Percentiles rank a stretch among this genome's conserved stretches.
These are phyloP conservation scores for Onychostoma macrolepis DNA, from an alignment of 2,113 vertebrate genomes.

Conservation along the genomic window DNA sequence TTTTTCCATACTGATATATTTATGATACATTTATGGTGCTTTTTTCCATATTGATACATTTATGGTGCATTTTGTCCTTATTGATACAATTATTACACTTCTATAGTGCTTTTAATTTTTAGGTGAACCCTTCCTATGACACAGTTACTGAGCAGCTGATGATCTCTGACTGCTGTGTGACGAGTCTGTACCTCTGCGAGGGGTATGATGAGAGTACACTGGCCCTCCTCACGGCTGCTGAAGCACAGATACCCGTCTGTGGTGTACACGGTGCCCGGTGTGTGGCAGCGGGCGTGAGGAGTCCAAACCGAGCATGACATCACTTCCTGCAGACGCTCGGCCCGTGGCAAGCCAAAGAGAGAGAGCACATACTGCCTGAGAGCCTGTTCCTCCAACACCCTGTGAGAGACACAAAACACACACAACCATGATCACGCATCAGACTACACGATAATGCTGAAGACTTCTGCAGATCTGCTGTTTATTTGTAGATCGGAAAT, in stretches of 20 bases:
- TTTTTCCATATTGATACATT: too few species aligned
- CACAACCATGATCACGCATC: background rate
- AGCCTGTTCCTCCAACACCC: constrained; percentile 90
- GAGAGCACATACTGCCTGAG: constrained; percentile 91
- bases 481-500: background rate
- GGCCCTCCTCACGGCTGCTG: constrained; percentile 87
- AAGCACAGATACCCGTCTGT: constrained; percentile 93
- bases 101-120: too few species aligned
- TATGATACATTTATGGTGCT: too few species aligned
- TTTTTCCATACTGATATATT: too few species aligned
- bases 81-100: too few species aligned
- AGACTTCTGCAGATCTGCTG: background rate
- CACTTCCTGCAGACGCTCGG: constrained; percentile 82
- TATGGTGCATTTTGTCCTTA: too few species aligned
- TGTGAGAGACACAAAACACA: constrained; percentile 56
- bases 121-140: background rate
- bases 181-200: constrained; percentile 84
- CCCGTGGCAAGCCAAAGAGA: constrained; percentile 87
- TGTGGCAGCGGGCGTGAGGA: constrained; percentile 91
- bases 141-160: background rate
- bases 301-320: constrained; percentile 90
- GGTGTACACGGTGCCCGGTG: constrained; percentile 83
- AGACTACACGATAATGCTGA: background rate
- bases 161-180: background rate
- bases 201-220: constrained; percentile 86